These are phyloP conservation scores for Calliphora vicina DNA, from an alignment of 1,140 invertebrate species.

Conservation along the genomic window DNA sequence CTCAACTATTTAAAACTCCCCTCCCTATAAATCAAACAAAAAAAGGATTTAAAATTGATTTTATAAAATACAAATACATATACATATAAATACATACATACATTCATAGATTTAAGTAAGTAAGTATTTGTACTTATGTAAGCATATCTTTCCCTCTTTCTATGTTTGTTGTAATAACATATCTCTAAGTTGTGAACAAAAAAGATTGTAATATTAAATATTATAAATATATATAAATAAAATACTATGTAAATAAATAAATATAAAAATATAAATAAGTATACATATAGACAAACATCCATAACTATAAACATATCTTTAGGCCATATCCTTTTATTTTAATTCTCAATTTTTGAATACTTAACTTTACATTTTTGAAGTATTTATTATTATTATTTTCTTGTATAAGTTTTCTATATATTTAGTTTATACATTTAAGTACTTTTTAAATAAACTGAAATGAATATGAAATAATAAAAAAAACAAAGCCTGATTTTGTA, in stretches of 20 bases:
- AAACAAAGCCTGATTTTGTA: too few species aligned
- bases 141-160: constrained; percentile 2
- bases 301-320: constrained; percentile 12
- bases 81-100: background rate
- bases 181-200: constrained; percentile 24
- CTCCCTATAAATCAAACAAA: background rate
- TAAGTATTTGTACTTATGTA: background rate
- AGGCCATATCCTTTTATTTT: constrained; percentile 11
- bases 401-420: too few species aligned
- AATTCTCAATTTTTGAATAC: background rate
- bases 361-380: too few species aligned
- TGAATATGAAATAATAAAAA: too few species aligned
- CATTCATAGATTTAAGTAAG: background rate
- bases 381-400: too few species aligned
- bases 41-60: too few species aligned
- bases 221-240: constrained; percentile 22
- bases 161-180: constrained; percentile 32
- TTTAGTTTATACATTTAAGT: too few species aligned
- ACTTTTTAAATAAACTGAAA: too few species aligned
- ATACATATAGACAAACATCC: constrained; percentile 12
- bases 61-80: background rate
- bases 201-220: constrained; percentile 18
- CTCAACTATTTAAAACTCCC: background rate
- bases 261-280: background rate
- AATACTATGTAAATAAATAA: background rate